phyloP scores from a whole-genome alignment of 2,888 invertebrate genomes.

The Chymomyza caudatula region DNA sequence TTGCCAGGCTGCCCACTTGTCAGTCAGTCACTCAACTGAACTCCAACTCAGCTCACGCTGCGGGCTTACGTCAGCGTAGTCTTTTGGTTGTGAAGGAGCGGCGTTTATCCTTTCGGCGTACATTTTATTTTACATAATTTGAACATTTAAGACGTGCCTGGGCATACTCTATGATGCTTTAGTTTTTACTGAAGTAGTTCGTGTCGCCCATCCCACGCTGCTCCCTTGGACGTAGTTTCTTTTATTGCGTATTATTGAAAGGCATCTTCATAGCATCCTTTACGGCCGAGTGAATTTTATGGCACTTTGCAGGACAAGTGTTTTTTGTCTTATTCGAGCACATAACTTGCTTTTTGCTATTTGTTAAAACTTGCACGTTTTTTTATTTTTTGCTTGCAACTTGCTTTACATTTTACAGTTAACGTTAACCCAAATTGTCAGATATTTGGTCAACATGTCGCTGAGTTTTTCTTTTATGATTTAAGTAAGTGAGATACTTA shows the following conservation, averaged over 20 bases:
- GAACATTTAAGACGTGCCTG: conserved; percentile 72
- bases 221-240: conserved; percentile 26
- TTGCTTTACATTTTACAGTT: conserved; percentile 45
- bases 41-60: neutral
- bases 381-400: conserved; percentile 27
- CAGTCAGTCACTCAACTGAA: conserved; percentile 31
- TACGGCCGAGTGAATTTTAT: conserved; percentile 71
- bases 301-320: conserved; percentile 21
- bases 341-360: conserved; percentile 41
- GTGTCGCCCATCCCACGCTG: conserved; percentile 50
- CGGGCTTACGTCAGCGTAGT: conserved; percentile 64
- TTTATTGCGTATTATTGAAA: conserved; percentile 53
- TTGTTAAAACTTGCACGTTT: conserved; percentile 71
- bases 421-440: conserved; percentile 71
- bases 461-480: neutral
- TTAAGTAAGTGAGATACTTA: neutral
- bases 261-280: conserved; percentile 62
- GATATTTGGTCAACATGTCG: conserved; percentile 53
- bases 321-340: conserved; percentile 20
- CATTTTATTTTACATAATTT: conserved; percentile 72
- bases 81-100: neutral
- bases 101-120: conserved; percentile 58
- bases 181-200: conserved; percentile 60
- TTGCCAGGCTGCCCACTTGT: conserved; percentile 44
- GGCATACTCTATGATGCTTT: conserved; percentile 68